phyloP scores from a whole-genome alignment of 2,797 vertebrate species.

The Propithecus perrieri region DNA sequence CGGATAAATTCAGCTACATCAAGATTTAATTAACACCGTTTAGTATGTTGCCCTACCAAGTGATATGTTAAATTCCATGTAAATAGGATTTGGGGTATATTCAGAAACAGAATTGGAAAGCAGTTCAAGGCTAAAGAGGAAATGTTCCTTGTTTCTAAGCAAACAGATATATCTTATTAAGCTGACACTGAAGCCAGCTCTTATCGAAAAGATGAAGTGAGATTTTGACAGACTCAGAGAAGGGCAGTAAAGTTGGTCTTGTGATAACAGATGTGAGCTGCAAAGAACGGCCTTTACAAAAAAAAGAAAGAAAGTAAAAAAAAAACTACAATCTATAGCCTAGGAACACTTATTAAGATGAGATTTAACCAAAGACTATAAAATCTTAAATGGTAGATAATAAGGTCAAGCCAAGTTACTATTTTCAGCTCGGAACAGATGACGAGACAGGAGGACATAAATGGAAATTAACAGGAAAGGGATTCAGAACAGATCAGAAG shows the following conservation, averaged over 20 bases:
- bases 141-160: background rate
- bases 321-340: slow-evolving; percentile 42
- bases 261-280: slow-evolving; percentile 17
- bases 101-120: slow-evolving; percentile 8
- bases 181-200: background rate
- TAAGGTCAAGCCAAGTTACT: slow-evolving; percentile 77
- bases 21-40: background rate
- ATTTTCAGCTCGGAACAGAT: slow-evolving; percentile 76
- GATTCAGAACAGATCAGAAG: slow-evolving; percentile 77
- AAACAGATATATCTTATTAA: background rate
- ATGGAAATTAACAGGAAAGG: slow-evolving; percentile 78
- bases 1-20: background rate
- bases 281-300: slow-evolving; percentile 36
- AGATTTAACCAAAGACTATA: slow-evolving; percentile 80
- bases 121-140: background rate
- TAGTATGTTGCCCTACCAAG: background rate
- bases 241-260: slow-evolving; percentile 9
- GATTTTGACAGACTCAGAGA: slow-evolving; percentile 14
- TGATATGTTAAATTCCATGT: background rate
- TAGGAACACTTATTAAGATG: slow-evolving; percentile 73
- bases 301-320: background rate
- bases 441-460: slow-evolving; percentile 74
- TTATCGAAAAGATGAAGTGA: slow-evolving; percentile 65
- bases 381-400: slow-evolving; percentile 78
- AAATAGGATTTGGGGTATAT: background rate